phyloP scores from a whole-genome alignment of 2,113 vertebrate genomes.

The Macaca nemestrina region DNA sequence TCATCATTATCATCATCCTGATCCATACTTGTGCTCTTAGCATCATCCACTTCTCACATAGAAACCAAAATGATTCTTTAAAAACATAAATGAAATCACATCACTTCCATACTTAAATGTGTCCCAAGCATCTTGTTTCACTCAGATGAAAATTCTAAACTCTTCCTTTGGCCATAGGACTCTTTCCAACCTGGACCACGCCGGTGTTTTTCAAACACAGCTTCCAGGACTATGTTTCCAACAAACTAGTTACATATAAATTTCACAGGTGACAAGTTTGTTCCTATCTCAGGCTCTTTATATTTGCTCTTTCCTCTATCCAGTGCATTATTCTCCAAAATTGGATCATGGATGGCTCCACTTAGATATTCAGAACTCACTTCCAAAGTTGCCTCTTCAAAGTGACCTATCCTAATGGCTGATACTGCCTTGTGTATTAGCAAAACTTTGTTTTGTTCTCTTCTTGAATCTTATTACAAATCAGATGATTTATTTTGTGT shows the following conservation, averaged over 20 bases:
- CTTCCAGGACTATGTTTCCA: accelerated
- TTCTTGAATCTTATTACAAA: neutral
- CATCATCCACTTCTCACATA: neutral
- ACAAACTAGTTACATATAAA: neutral
- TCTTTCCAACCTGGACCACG: neutral
- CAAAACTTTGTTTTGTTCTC: neutral
- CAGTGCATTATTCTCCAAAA: neutral
- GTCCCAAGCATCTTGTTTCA: neutral
- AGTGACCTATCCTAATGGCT: neutral
- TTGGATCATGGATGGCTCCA: neutral
- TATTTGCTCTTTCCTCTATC: neutral
- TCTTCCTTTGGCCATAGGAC: neutral
- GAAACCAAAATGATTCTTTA: neutral
- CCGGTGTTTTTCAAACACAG: neutral
- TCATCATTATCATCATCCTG: neutral
- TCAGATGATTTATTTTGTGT: neutral
- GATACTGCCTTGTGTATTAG: neutral
- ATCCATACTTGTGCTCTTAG: neutral
- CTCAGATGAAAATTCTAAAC: neutral
- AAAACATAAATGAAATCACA: neutral
- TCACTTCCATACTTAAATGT: neutral
- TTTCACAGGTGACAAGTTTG: neutral
- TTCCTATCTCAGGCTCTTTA: neutral
- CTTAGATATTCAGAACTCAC: neutral
- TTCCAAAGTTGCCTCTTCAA: neutral